These are phyloP conservation scores for Anoncus sp. DNA, from an alignment of 2,888 invertebrate genomes.

Conservation along the genomic window DNA sequence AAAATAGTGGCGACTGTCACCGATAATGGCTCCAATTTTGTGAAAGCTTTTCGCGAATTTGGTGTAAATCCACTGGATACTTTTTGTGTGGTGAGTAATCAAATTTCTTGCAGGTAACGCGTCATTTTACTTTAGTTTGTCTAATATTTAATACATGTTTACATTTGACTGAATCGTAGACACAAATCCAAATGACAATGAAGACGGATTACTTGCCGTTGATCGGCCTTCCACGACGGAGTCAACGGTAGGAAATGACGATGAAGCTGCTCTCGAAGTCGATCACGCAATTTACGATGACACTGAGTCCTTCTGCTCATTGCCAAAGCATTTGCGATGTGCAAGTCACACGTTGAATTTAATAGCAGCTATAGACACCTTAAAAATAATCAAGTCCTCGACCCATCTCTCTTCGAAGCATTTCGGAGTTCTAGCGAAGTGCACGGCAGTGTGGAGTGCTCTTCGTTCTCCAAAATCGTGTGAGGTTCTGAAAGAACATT, in stretches of 20 bases:
- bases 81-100: background rate
- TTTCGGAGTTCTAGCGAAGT: slow-evolving; percentile 3
- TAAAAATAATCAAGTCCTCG: slow-evolving; percentile 7
- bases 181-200: too few relatives aligned
- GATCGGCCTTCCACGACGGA: too few relatives aligned
- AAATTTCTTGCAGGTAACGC: too few relatives aligned
- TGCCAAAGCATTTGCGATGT: slow-evolving; percentile 33
- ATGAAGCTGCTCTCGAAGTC: too few relatives aligned
- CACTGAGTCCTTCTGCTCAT: background rate
- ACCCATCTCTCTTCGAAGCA: slow-evolving; percentile 1
- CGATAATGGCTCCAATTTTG: background rate
- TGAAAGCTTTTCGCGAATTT: background rate
- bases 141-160: too few relatives aligned
- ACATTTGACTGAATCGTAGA: too few relatives aligned
- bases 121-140: too few relatives aligned
- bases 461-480: background rate
- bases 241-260: too few relatives aligned
- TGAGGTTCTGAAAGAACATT: background rate
- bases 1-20: slow-evolving; percentile 40
- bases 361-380: slow-evolving; percentile 13
- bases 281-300: too few relatives aligned
- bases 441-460: slow-evolving; percentile 1
- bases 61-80: background rate
- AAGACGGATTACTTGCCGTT: too few relatives aligned
- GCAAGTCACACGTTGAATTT: slow-evolving; percentile 36